Base-by-base conservation (phyloP, 2,797 vertebrate species). In the Kryptopterus vitreolus region DNA sequence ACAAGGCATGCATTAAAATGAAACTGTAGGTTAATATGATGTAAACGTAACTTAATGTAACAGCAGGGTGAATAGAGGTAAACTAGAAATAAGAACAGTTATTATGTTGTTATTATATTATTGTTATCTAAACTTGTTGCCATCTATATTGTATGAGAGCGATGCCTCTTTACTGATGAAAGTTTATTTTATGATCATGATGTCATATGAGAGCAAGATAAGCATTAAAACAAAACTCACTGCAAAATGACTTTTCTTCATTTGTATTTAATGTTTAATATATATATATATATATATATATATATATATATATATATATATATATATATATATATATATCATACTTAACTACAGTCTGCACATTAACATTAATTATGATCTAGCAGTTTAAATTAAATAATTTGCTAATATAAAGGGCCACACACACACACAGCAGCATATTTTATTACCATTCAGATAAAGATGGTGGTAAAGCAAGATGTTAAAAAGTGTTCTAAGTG, bases 1-100 rank as follows among this genome's bases (percentile, higher is more conserved):
- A n/a, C 13, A 20, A 77, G 46, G 55, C 62, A 52, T 6, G 31
- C 12, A 24, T 35, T 24, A 43, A 63, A 73, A 43, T n/a, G 22
- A 53, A 35, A 18, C 43, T 77, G 73, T 62, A 20, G 55, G 24
- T 59, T 63, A 18, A 46, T 70, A 68, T 65, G 31, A 65, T 46
- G 63, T 70, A 35, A 53, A 52, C 22, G 10, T 22, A 71, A 15
- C 20, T 11, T 35, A 24, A 16, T 72, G 50, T 72, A 73, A 35
- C 29, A 33, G 31, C 33, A 33, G 5, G 0, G 55, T 33, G 11
- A 55, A 72, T 55, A n/a, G 12, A 35, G 50, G 10, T 55, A 43
- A 58, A 43, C 2, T n/a, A 24, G 22, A 58, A 74, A 38, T 38
- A n/a, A 72, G 18, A 52, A 70, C 24, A 53, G n/a, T 33, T 16